Base-by-base conservation (phyloP, 2,113 vertebrate genomes). In the Cinclus cinclus region DNA sequence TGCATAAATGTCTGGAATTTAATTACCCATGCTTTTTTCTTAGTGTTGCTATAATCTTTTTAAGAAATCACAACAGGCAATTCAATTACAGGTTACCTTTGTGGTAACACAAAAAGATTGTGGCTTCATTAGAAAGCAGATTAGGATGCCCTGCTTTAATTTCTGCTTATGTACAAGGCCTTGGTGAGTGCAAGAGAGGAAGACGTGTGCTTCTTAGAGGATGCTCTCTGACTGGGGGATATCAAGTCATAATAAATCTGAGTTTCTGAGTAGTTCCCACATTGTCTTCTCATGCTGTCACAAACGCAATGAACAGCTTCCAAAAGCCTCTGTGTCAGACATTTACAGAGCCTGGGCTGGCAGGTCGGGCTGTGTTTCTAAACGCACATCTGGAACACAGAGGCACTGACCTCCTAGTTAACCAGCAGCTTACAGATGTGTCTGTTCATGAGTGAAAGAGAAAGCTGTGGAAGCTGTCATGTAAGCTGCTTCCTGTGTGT, bases 271-370 rank as follows among this genome's bases (percentile, higher is more conserved):
- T 65, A 70, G 67, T 93, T 96, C 75, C 71, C 90, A 93, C 93
- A 94, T 70, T 86, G 37, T 77, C 87, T 65, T 83, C 55, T 91
- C 75, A 70, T 90, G n/a, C 39, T 77, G 90, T 85, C 89, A 73
- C 9, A 69, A 62, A 63, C 68, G 37, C 17, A 41, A 44, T 30
- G 41, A 75, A 39, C 14, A 73, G 63, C 27, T 85, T 83, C 50
- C 84, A 91, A 94, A 83, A 73, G n/a, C 25, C 21, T 83, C 75
- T 78, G 27, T 70, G 65, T n/a, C 52, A 74, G 93, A 90, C 23
- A 24, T 37, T 82, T 62, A 18, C 18, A 64, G 31, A 92, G 31
- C 49, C 87, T 53, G 15, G 33, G 37, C 65, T 92, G 52, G 37
- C 78, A 94, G 81, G 25, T 68, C 1, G 0, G 65, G n/a, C 56